These are phyloP conservation scores for Aphidius ervi DNA, from an alignment of 1,140 invertebrate genomes.

Conservation along the genomic window DNA sequence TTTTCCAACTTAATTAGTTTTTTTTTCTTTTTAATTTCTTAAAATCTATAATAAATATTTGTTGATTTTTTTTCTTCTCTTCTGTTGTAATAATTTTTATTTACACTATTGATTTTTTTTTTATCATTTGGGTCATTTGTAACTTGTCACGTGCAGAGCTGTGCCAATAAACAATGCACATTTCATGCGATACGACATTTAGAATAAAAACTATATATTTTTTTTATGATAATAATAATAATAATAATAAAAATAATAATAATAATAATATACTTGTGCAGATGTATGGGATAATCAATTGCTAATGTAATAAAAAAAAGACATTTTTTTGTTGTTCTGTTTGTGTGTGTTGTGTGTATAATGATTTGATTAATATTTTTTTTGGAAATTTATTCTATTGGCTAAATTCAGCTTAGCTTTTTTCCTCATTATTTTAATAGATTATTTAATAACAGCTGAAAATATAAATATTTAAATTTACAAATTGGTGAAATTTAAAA, in stretches of 20 bases:
- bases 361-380: too few relatives aligned
- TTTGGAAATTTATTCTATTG: too few relatives aligned
- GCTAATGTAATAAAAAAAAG: too few relatives aligned
- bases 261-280: neutral
- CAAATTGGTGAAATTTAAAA: neutral
- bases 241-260: slow-evolving; percentile 10
- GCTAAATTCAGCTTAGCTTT: too few relatives aligned
- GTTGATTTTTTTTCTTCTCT: slow-evolving; percentile 6
- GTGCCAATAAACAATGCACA: slow-evolving; percentile 24
- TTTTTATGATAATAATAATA: slow-evolving; percentile 5
- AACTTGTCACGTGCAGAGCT: slow-evolving; percentile 20
- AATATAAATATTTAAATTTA: neutral
- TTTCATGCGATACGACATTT: slow-evolving; percentile 13
- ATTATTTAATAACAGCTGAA: neutral
- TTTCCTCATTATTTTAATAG: too few relatives aligned
- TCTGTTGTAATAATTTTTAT: slow-evolving; percentile 3
- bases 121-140: neutral
- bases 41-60: slow-evolving; percentile 4
- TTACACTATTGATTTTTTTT: neutral
- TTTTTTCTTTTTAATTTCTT: neutral
- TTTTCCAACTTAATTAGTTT: neutral
- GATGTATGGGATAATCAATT: too few relatives aligned
- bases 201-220: too few relatives aligned
- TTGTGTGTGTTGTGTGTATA: too few relatives aligned
- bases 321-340: too few relatives aligned